These are phyloP conservation scores for Drosophila bunnanda DNA, from an alignment of 2,888 invertebrate genomes.

Conservation along the genomic window DNA sequence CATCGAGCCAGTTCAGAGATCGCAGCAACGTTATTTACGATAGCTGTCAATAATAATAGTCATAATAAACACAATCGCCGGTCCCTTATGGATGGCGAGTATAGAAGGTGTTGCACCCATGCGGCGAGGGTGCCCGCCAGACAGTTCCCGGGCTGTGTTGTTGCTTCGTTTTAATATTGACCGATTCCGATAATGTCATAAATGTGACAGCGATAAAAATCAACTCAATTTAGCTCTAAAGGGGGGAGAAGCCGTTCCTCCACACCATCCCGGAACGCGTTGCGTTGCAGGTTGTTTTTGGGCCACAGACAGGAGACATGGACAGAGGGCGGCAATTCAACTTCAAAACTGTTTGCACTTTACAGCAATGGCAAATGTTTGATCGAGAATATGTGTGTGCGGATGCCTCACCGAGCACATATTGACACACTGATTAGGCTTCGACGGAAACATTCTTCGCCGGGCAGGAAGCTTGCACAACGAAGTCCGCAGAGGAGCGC, in stretches of 20 bases:
- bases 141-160: constrained; percentile 18
- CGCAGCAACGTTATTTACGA: constrained; percentile 59
- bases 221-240: constrained; percentile 55
- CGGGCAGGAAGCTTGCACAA: constrained; percentile 46
- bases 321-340: constrained; percentile 44
- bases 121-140: constrained; percentile 45
- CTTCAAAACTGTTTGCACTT: constrained; percentile 60
- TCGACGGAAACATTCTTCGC: constrained; percentile 47
- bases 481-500: not conserved
- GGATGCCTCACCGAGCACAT: constrained; percentile 27
- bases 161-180: constrained; percentile 69
- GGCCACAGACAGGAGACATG: not conserved
- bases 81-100: constrained; percentile 36
- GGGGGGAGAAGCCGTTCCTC: not conserved
- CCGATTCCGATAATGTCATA: constrained; percentile 78
- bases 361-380: constrained; percentile 59
- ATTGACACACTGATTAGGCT: constrained; percentile 56
- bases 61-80: constrained; percentile 66
- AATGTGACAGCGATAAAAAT: constrained; percentile 82
- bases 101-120: constrained; percentile 55
- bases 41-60: constrained; percentile 71
- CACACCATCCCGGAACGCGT: constrained; percentile 4
- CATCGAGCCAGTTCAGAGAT: constrained; percentile 34
- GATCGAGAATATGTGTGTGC: constrained; percentile 24
- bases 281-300: constrained; percentile 52